Evolutionary conservation across 2,797 vertebrate species (phyloP).

Genomic region (Taeniopygia guttata): DNA sequence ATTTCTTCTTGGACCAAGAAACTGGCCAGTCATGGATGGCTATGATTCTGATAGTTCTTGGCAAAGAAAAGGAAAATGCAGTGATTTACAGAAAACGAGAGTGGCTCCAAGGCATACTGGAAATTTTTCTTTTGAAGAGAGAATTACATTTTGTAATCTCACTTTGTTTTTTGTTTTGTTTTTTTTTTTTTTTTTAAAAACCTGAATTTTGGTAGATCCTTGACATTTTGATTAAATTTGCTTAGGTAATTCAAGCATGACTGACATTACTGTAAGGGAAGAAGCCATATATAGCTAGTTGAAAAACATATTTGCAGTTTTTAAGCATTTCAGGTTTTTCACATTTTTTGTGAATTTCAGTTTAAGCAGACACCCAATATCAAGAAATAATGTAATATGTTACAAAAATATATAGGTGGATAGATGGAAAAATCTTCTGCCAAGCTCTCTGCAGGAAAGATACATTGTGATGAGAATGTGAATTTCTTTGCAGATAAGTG

Average conservation of each 20-base stretch:
- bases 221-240: slow-evolving; percentile 26
- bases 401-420: background rate
- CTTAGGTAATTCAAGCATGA: background rate
- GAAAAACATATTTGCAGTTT: background rate
- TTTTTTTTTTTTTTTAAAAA: background rate
- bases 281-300: background rate
- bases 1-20: slow-evolving; percentile 9
- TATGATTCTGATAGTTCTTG: background rate
- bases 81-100: slow-evolving; percentile 23
- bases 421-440: background rate
- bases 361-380: background rate
- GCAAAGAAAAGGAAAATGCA: slow-evolving; percentile 2
- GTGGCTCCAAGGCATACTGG: background rate
- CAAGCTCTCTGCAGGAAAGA: background rate
- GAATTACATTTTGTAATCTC: background rate
- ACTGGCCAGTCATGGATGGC: background rate
- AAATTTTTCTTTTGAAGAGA: slow-evolving; percentile 10
- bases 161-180: background rate
- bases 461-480: background rate
- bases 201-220: background rate
- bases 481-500: background rate
- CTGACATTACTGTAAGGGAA: background rate
- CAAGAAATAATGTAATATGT: background rate
- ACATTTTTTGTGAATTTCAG: background rate
- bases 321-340: background rate